Conservation (phyloP, 2,113 vertebrate species). For the Abramis brama region DNA sequence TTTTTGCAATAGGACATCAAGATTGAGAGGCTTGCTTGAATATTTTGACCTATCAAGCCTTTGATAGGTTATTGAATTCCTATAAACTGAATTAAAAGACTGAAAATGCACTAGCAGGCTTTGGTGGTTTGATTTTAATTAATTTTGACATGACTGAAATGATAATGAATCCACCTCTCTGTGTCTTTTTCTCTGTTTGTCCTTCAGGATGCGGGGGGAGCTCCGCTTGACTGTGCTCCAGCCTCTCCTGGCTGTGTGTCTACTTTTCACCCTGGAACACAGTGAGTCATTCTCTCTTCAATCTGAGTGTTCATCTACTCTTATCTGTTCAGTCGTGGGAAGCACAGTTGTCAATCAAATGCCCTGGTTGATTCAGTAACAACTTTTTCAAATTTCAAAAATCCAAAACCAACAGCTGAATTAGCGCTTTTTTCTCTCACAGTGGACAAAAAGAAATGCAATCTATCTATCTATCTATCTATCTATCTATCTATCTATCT, state of each 20-base stretch:
- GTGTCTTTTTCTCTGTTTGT: conserved; percentile 39
- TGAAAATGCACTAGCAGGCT: not conserved
- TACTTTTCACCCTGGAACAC: conserved; percentile 62
- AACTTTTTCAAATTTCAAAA: conserved; percentile 1
- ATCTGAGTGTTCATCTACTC: conserved; percentile 14
- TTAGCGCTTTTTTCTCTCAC: not conserved
- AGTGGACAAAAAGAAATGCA: not conserved
- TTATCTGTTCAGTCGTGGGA: conserved; percentile 5
- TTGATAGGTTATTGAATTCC: not conserved
- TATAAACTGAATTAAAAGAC: not conserved
- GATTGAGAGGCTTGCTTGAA: not conserved
- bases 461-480: not conserved
- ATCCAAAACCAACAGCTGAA: not conserved
- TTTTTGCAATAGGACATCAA: not conserved
- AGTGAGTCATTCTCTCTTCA: conserved; percentile 71
- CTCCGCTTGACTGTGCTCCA: conserved; percentile 63
- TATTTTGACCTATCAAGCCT: not conserved
- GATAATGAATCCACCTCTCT: not conserved
- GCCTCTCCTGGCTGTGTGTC: conserved; percentile 67
- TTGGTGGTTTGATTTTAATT: not conserved
- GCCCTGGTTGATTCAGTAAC: not conserved
- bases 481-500: not conserved
- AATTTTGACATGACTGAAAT: not conserved
- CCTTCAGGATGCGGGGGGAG: conserved; percentile 69
- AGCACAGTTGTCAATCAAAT: not conserved